Evolutionary conservation across 2,797 vertebrate species (phyloP), one percentile per base, ranked within the genome.

Genomic region (Cyprinodon diabolis): DNA sequence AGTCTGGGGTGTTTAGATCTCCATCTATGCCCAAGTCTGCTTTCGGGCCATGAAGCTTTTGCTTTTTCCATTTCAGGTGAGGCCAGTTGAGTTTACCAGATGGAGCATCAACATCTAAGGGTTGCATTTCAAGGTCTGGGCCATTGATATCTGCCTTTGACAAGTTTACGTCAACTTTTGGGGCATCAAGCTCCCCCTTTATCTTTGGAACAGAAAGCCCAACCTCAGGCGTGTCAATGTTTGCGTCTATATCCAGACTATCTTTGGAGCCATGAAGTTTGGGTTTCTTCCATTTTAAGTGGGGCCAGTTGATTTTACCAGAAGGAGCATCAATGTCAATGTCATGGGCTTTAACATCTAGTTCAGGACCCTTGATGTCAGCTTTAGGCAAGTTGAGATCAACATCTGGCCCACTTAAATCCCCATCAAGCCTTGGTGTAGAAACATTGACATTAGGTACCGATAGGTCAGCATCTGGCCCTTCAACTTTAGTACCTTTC

Each of bases 31-130:
- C 75, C 1, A 89, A 37, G 21, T 83, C 85, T 65, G 85, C 54
- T 69, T 88, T 92, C 54, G 87, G 87, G 21, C 56, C 69, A 57
- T 91, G 87, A 51, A 85, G 4, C 68, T 91, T 93, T 43, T 83
- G 83, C 9, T 79, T 87, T 84, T 89, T 93, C 88, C 69, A 92
- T 63, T 95, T 95, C 15, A 79, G 25, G 57, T 87, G 86, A 71
- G 92, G 92, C 89, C 91, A 85, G 51, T 90, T 91, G 8, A 88
- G 70, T 77, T 92, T 93, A 14, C 85, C 82, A 63, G 88, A 83
- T 23, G 89, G 83, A 19, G 49, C 40, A 0, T 93, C 85, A 52
- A 60, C 14, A 68, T 92, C 77, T 63, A 83, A 80, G 17, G 49
- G 40, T 66, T 84, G 25, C 23, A 85, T 1, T 7, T 84, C 55